Evolutionary conservation across 2,797 vertebrate species (phyloP).

Genomic region (Clarias pachynema): DNA sequence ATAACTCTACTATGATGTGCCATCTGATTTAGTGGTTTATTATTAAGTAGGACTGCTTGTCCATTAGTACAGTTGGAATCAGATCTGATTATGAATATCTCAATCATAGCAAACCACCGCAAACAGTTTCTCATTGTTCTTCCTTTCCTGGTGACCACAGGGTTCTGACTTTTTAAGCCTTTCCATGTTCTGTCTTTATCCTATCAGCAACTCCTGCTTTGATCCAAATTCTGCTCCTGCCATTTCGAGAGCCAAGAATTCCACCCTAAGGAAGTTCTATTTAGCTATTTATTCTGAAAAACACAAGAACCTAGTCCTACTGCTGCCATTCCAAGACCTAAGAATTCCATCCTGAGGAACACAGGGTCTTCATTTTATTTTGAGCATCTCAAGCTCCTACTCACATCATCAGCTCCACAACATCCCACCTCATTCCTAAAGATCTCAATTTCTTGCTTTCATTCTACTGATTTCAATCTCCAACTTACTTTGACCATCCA

Average conservation of each 20-base stretch:
- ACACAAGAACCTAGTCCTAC: background rate
- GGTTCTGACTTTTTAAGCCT: background rate
- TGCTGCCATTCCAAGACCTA: background rate
- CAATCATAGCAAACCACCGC: background rate
- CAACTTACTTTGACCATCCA: no score
- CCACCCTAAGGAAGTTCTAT: no score
- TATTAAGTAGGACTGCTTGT: background rate
- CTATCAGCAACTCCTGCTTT: no score
- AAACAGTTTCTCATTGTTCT: background rate
- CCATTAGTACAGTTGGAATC: background rate
- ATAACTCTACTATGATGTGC: background rate
- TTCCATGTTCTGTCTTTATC: background rate
- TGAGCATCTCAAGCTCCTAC: background rate
- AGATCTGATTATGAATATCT: background rate
- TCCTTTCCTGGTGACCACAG: background rate
- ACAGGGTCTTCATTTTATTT: no score
- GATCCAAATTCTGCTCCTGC: background rate
- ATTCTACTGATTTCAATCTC: background rate
- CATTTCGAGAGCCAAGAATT: background rate
- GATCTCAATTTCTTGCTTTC: background rate
- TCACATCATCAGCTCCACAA: background rate
- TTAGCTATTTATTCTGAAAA: no score
- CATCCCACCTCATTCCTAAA: background rate
- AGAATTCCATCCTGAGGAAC: background rate
- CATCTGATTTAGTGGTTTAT: background rate